Evolutionary conservation across 2,888 invertebrate genomes (phyloP).

Genomic region (Geophilus truncorum): DNA sequence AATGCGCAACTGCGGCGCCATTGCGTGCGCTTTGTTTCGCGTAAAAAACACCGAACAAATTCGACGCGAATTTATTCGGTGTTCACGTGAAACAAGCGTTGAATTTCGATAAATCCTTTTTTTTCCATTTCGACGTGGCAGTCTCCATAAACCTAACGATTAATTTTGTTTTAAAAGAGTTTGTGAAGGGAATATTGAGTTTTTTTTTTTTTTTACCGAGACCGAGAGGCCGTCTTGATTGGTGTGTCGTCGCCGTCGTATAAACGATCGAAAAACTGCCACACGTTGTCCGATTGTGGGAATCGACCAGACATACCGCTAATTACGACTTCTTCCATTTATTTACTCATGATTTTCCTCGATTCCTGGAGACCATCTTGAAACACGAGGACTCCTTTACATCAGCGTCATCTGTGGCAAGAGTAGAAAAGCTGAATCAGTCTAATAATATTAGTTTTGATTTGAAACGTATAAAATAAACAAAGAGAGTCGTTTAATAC

Average conservation of each 20-base stretch:
- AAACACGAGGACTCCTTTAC: too few relatives aligned
- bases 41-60: too few relatives aligned
- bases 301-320: conserved; percentile 74
- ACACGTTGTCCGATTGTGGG: conserved; percentile 83
- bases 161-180: neutral
- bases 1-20: conserved; percentile 87
- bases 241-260: conserved; percentile 84
- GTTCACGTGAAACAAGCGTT: too few relatives aligned
- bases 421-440: too few relatives aligned
- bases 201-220: conserved; percentile 39
- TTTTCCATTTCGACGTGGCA: conserved; percentile 75
- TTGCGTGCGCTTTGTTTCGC: conserved; percentile 87
- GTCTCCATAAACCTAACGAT: conserved; percentile 63
- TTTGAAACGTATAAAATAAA: too few relatives aligned
- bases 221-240: conserved; percentile 79
- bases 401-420: too few relatives aligned
- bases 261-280: conserved; percentile 86
- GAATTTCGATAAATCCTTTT: conserved; percentile 73
- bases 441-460: too few relatives aligned
- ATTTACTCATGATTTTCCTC: too few relatives aligned
- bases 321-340: conserved; percentile 71
- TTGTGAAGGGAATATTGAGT: neutral
- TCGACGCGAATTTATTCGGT: too few relatives aligned
- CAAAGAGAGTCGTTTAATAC: too few relatives aligned
- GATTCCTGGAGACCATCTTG: too few relatives aligned